A percentile compares a stretch with the other conserved stretches of the same genome.
Evolutionary conservation across 2,888 invertebrate species (phyloP).

Genomic region (Muscina levida): DNA sequence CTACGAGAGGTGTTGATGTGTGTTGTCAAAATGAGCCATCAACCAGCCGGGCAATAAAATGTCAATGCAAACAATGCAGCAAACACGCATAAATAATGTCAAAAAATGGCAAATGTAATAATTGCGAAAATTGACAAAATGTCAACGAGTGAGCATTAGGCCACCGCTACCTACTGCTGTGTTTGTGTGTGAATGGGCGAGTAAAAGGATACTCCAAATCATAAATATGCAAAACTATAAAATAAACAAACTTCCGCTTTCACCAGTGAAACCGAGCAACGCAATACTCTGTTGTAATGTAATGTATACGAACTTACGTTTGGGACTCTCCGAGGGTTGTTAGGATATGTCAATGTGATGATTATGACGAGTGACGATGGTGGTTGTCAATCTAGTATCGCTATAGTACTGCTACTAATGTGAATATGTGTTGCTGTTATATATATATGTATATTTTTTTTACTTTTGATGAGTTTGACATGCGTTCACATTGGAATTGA

Average conservation of each 20-base stretch:
- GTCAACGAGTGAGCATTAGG: constrained; percentile 51
- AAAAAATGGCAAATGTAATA: constrained; percentile 51
- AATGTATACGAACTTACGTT: constrained; percentile 6
- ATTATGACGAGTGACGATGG: constrained; percentile 25
- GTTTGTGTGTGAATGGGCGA: constrained; percentile 45
- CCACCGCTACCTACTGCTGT: constrained; percentile 53
- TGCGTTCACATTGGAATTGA: constrained; percentile 78
- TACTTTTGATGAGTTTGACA: constrained; percentile 80
- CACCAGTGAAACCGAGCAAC: constrained; percentile 18
- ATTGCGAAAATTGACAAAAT: constrained; percentile 61
- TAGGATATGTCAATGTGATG: constrained; percentile 23
- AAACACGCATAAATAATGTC: constrained; percentile 21
- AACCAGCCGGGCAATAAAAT: constrained; percentile 66
- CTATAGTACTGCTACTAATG: constrained; percentile 54
- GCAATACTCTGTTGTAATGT: constrained; percentile 4
- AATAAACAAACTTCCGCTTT: constrained; percentile 77
- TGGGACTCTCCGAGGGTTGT: constrained; percentile 24
- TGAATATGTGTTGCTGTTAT: constrained; percentile 49
- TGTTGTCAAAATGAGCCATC: constrained; percentile 66
- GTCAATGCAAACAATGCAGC: constrained; percentile 48
- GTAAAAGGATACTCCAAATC: constrained; percentile 59
- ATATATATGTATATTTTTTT: too few relatives aligned
- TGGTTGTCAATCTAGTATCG: constrained; percentile 68
- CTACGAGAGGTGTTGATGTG: constrained; percentile 67
- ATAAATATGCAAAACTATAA: constrained; percentile 70